Conservation (phyloP, 2,888 invertebrate genomes). For the Cordilura impudica region DNA sequence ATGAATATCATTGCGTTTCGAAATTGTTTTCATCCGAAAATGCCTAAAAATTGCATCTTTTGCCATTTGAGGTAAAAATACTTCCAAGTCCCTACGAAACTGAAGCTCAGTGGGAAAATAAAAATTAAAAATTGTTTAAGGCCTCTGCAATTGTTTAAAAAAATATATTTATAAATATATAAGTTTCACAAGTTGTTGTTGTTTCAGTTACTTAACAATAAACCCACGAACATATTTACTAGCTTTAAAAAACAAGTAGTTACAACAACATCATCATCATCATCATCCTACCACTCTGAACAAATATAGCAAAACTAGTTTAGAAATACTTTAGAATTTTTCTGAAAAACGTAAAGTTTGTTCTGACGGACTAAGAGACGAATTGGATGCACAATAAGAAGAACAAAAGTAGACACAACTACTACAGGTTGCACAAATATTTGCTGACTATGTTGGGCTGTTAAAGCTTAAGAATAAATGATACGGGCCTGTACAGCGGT, state of each 20-base stretch:
- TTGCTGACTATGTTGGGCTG: constrained; percentile 54
- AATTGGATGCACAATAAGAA: not conserved
- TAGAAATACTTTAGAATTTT: constrained; percentile 38
- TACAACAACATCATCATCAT: not conserved
- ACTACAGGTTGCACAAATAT: constrained; percentile 60
- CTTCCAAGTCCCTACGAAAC: too few relatives aligned
- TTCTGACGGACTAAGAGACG: not conserved
- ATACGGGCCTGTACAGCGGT: constrained; percentile 24
- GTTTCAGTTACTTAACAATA: too few relatives aligned
- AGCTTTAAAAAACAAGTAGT: not conserved
- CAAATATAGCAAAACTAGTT: constrained; percentile 55
- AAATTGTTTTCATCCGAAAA: too few relatives aligned
- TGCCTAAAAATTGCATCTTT: too few relatives aligned
- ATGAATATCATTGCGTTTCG: too few relatives aligned
- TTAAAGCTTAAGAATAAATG: not conserved
- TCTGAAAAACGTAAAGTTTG: constrained; percentile 50
- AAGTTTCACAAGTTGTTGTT: too few relatives aligned
- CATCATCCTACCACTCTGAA: not conserved
- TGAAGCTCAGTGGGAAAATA: too few relatives aligned
- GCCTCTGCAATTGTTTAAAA: too few relatives aligned
- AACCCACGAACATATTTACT: not conserved
- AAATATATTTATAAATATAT: too few relatives aligned
- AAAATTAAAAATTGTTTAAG: too few relatives aligned
- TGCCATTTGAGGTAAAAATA: too few relatives aligned
- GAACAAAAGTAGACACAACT: constrained; percentile 23